Evolutionary conservation across 2,113 vertebrate species (phyloP).

Genomic region (Mastomys coucha): DNA sequence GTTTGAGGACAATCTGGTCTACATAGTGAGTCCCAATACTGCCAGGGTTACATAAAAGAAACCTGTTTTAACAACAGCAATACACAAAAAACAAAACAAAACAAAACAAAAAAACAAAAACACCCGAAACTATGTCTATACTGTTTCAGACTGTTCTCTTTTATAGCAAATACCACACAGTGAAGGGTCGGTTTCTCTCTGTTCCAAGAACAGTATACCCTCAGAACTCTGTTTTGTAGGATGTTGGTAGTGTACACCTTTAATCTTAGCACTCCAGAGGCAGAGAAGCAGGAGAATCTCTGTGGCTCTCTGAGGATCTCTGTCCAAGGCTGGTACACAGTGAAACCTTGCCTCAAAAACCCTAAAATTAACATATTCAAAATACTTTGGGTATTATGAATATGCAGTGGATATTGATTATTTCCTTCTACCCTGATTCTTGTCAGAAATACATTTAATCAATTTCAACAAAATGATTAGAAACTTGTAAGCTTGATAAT

Average conservation of each 20-base stretch:
- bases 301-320: too few relatives aligned
- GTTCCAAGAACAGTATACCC: background rate
- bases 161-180: conserved; percentile 38
- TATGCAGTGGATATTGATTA: conserved; percentile 3
- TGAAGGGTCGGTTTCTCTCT: conserved; percentile 17
- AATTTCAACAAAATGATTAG: background rate
- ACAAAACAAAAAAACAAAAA: too few relatives aligned
- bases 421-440: conserved; percentile 21
- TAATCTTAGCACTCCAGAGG: too few relatives aligned
- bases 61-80: background rate
- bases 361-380: background rate
- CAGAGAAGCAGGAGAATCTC: too few relatives aligned
- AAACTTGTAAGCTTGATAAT: conserved; percentile 41
- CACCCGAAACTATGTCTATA: background rate
- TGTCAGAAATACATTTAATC: conserved; percentile 17
- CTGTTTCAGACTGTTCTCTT: background rate
- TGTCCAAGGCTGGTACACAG: too few relatives aligned
- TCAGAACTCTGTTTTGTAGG: conserved; percentile 8
- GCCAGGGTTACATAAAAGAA: background rate
- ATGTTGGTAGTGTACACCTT: too few relatives aligned
- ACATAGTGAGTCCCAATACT: background rate
- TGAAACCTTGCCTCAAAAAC: too few relatives aligned
- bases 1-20: background rate
- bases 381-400: background rate
- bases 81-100: background rate